phyloP scores from a whole-genome alignment of 2,888 invertebrate genomes.

The Hemistola chrysoprasaria region DNA sequence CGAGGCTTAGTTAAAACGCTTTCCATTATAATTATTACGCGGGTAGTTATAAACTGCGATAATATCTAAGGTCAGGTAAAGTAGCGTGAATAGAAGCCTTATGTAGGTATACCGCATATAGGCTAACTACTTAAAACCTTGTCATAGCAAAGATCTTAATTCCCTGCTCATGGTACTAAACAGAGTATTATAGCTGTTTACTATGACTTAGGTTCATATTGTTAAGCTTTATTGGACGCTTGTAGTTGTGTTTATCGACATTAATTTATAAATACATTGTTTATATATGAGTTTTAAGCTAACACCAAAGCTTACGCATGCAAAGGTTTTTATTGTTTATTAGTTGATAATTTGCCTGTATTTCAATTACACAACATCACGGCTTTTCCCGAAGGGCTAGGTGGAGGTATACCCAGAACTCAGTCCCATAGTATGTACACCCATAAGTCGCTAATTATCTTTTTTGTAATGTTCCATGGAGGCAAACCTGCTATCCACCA shows the following conservation, averaged over 20 bases:
- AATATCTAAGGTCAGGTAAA: slow-evolving; percentile 31
- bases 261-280: slow-evolving; percentile 36
- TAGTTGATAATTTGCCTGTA: too few relatives aligned
- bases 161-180: neutral
- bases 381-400: too few relatives aligned
- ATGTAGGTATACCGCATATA: slow-evolving; percentile 6
- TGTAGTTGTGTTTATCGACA: slow-evolving; percentile 31
- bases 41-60: slow-evolving; percentile 30
- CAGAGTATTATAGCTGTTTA: neutral
- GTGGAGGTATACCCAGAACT: too few relatives aligned
- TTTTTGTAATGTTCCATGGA: too few relatives aligned
- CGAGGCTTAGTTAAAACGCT: slow-evolving; percentile 19
- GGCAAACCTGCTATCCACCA: too few relatives aligned
- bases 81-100: slow-evolving; percentile 34
- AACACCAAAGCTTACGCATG: too few relatives aligned
- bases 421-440: too few relatives aligned
- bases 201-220: neutral
- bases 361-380: too few relatives aligned
- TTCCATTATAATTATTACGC: slow-evolving; percentile 29
- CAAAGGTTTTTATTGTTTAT: too few relatives aligned
- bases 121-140: slow-evolving; percentile 3
- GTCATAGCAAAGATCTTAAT: slow-evolving; percentile 4
- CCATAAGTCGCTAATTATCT: too few relatives aligned
- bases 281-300: slow-evolving; percentile 42
- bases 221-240: slow-evolving; percentile 2